phyloP scores from a whole-genome alignment of 1,140 invertebrate genomes.

The Bombus turneri region DNA sequence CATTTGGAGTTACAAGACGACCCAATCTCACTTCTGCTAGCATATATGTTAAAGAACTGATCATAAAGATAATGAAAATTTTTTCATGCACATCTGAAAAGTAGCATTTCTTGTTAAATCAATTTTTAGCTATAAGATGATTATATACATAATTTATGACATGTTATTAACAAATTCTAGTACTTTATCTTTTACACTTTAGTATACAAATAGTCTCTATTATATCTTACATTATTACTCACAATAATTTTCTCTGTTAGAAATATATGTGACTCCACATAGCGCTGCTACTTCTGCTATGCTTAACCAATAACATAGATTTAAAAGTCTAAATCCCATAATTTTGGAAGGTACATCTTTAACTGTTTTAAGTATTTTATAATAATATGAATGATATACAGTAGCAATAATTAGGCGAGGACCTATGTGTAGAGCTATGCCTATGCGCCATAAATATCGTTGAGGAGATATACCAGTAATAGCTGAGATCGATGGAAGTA shows the following conservation, averaged over 20 bases:
- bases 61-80: constrained; percentile 96
- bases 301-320: constrained; percentile 92
- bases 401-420: constrained; percentile 93
- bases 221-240: constrained; percentile 81
- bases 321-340: constrained; percentile 85
- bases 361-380: constrained; percentile 85
- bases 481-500: constrained; percentile 95
- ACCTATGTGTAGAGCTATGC: constrained; percentile 93
- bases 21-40: constrained; percentile 85
- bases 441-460: constrained; percentile 95
- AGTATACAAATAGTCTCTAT: not conserved
- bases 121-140: not conserved
- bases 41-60: constrained; percentile 93
- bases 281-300: constrained; percentile 92
- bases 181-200: not conserved
- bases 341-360: constrained; percentile 81
- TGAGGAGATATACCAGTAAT: constrained; percentile 95
- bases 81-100: constrained; percentile 94
- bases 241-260: constrained; percentile 97
- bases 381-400: constrained; percentile 92
- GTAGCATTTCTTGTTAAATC: constrained; percentile 38
- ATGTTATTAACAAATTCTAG: not conserved
- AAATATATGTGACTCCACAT: constrained; percentile 95
- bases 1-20: constrained; percentile 80
- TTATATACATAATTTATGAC: not conserved